A percentile compares a stretch with the other conserved stretches of the same genome.
Conservation (phyloP, 2,888 invertebrate species). For the Nemoura dubitans region DNA sequence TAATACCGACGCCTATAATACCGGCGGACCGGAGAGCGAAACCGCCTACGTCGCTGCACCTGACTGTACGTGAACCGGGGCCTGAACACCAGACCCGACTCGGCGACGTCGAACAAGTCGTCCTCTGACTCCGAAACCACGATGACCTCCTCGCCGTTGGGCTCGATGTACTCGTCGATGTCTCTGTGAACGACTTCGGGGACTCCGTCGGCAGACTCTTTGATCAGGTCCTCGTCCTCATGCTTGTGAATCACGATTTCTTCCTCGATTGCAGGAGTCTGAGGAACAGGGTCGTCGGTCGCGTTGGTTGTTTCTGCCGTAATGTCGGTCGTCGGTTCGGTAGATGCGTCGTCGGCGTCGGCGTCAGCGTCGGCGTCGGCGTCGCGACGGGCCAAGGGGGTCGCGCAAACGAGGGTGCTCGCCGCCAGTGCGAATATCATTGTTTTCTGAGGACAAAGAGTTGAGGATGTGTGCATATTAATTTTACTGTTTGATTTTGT, state of each 20-base stretch:
- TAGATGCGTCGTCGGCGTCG: background rate
- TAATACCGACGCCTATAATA: background rate
- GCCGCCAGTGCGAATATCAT: background rate
- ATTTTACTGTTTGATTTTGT: background rate
- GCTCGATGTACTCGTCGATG: conserved; percentile 25
- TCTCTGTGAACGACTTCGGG: conserved; percentile 8
- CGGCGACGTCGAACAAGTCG: conserved; percentile 23
- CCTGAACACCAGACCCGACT: conserved; percentile 27
- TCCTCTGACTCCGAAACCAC: conserved; percentile 22
- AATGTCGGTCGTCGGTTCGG: background rate
- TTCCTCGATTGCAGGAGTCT: background rate
- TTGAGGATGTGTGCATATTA: background rate
- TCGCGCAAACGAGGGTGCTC: background rate
- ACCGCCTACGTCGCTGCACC: background rate
- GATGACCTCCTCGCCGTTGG: background rate
- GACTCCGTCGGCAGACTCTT: background rate
- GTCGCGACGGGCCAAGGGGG: background rate
- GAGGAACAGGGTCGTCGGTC: background rate
- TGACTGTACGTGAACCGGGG: conserved; percentile 30
- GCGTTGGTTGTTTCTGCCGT: conserved; percentile 21
- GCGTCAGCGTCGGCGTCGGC: conserved; percentile 3
- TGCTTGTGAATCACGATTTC: conserved; percentile 16
- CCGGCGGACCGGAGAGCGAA: conserved; percentile 1
- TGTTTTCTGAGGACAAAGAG: background rate
- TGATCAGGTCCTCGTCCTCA: conserved; percentile 17